These are phyloP conservation scores for Euphydryas editha DNA, from an alignment of 2,888 invertebrate genomes.

Conservation along the genomic window DNA sequence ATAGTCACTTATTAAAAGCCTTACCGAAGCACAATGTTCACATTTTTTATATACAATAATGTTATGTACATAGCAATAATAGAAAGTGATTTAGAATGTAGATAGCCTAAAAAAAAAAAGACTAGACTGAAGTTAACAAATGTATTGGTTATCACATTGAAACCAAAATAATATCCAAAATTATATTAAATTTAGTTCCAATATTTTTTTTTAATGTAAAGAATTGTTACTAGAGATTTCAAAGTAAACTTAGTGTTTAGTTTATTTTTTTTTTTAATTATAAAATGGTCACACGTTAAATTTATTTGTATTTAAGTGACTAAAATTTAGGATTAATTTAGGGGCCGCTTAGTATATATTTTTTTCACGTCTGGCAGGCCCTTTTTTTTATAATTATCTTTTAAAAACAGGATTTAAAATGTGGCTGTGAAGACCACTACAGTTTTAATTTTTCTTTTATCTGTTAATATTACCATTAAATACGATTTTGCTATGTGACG, in stretches of 20 bases:
- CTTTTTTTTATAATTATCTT: constrained; percentile 24
- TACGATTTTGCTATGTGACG: constrained; percentile 28
- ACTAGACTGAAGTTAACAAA: constrained; percentile 13
- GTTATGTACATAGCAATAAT: constrained; percentile 24
- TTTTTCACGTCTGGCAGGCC: constrained; percentile 32
- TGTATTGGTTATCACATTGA: neutral
- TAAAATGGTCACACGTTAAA: constrained; percentile 8
- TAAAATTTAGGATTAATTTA: constrained; percentile 13
- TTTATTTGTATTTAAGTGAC: constrained; percentile 22
- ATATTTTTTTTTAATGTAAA: neutral
- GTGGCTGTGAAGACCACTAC: constrained; percentile 10
- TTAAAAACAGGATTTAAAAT: constrained; percentile 31
- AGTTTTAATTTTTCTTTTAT: constrained; percentile 4
- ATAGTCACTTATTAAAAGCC: constrained; percentile 1
- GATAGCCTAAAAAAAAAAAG: neutral
- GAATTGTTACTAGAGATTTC: no score
- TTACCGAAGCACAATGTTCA: constrained; percentile 11
- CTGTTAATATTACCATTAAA: constrained; percentile 11
- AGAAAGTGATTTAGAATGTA: constrained; percentile 9
- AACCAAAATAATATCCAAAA: constrained; percentile 11
- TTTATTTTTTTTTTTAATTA: neutral
- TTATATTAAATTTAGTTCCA: constrained; percentile 2
- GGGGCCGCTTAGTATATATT: constrained; percentile 33
- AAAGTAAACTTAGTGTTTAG: constrained; percentile 2
- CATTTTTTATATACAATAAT: constrained; percentile 1